phyloP scores from a whole-genome alignment of 2,797 vertebrate species.

The Vultur gryphus region DNA sequence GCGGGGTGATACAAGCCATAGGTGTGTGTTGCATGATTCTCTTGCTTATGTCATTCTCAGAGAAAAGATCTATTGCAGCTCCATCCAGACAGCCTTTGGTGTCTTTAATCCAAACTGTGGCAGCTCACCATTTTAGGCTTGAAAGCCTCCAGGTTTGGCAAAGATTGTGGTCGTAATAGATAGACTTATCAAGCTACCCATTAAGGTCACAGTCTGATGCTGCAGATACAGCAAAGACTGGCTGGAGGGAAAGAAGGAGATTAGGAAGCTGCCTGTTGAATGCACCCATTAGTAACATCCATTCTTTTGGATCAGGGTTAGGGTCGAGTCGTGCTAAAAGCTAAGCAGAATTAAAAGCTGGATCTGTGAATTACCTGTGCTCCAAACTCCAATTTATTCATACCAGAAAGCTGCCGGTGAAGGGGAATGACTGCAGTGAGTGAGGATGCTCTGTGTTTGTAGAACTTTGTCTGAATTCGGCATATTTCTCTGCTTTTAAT shows the following conservation, averaged over 20 bases:
- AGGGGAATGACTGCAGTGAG: background rate
- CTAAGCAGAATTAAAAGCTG: background rate
- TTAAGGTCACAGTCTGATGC: background rate
- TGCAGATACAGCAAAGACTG: background rate
- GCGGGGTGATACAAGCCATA: background rate
- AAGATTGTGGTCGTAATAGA: background rate
- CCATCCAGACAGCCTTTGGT: background rate
- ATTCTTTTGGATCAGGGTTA: background rate
- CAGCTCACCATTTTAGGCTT: constrained; percentile 10
- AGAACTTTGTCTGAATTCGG: background rate
- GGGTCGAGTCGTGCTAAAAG: background rate
- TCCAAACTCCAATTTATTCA: background rate
- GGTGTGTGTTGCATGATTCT: background rate
- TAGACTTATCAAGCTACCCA: background rate
- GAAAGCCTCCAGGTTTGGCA: constrained; percentile 24
- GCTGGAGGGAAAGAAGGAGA: background rate
- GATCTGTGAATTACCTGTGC: background rate
- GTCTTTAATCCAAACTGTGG: background rate
- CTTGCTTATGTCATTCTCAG: background rate
- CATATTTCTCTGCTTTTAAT: background rate
- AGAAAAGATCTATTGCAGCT: background rate
- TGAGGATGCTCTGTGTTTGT: background rate
- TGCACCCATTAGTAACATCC: background rate
- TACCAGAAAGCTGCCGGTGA: background rate
- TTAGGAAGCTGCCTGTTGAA: background rate